These are phyloP conservation scores for Drosophila neonasuta DNA, from an alignment of 2,888 invertebrate genomes.

Conservation along the genomic window DNA sequence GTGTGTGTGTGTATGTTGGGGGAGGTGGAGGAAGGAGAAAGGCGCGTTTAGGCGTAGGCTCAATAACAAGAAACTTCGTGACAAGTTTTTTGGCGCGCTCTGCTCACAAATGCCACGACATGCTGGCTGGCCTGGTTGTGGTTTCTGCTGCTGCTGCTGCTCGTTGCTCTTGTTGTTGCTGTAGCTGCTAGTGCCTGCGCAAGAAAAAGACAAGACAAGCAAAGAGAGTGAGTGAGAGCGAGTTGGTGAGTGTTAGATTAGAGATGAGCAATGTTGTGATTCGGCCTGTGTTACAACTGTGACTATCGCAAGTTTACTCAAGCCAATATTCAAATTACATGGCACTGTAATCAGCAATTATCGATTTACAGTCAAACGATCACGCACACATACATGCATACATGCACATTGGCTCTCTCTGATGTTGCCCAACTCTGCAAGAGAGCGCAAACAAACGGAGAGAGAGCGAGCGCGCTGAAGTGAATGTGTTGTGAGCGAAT, in stretches of 20 bases:
- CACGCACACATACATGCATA: conserved; percentile 1
- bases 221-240: conserved; percentile 4
- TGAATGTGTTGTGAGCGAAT: conserved; percentile 41
- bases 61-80: conserved; percentile 60
- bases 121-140: conserved; percentile 60
- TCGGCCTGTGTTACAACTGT: neutral
- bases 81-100: conserved; percentile 63
- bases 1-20: conserved; percentile 4
- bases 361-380: conserved; percentile 21
- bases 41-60: conserved; percentile 25
- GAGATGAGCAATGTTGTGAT: conserved; percentile 21
- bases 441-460: neutral
- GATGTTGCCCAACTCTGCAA: conserved; percentile 33
- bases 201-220: conserved; percentile 21
- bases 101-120: conserved; percentile 64
- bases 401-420: conserved; percentile 1
- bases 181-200: conserved; percentile 49
- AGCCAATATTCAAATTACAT: conserved; percentile 2
- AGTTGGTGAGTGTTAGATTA: conserved; percentile 5
- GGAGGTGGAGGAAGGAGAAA: conserved; percentile 3
- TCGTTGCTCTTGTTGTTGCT: conserved; percentile 32
- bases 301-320: neutral
- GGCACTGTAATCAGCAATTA: neutral
- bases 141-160: conserved; percentile 43
- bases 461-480: conserved; percentile 12